Conservation (phyloP, 2,113 vertebrate species). For the Capreolus pygargus region DNA sequence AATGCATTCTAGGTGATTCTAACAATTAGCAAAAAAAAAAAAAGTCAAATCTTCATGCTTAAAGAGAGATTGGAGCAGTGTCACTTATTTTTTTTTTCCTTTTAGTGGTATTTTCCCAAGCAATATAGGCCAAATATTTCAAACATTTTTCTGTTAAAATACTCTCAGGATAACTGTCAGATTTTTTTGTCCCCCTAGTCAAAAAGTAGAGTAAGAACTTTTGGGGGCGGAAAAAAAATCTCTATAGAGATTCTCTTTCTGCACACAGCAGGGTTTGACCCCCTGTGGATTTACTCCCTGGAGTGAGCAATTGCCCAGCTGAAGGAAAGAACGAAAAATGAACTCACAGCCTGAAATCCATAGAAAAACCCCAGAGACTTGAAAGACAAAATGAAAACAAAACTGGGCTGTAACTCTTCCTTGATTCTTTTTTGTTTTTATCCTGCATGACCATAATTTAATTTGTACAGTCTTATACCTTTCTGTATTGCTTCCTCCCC, state of each 20-base stretch:
- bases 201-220: conserved; percentile 27
- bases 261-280: neutral
- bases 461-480: neutral
- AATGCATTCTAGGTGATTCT: neutral
- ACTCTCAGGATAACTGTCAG: neutral
- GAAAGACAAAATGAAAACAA: neutral
- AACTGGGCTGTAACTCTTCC: neutral
- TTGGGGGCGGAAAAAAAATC: neutral
- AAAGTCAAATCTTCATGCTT: neutral
- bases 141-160: conserved; percentile 15
- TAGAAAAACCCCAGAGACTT: neutral
- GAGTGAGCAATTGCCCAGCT: neutral
- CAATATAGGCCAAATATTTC: neutral
- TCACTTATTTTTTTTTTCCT: neutral
- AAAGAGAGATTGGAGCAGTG: neutral
- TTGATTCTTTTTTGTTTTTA: neutral
- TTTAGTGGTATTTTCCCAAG: neutral
- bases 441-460: neutral
- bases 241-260: neutral
- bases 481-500: neutral
- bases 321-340: neutral
- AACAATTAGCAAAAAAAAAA: neutral
- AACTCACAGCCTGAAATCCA: neutral
- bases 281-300: neutral
- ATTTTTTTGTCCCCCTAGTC: neutral